phyloP scores from a whole-genome alignment of 2,797 vertebrate genomes.

The Onychomys leucogaster region DNA sequence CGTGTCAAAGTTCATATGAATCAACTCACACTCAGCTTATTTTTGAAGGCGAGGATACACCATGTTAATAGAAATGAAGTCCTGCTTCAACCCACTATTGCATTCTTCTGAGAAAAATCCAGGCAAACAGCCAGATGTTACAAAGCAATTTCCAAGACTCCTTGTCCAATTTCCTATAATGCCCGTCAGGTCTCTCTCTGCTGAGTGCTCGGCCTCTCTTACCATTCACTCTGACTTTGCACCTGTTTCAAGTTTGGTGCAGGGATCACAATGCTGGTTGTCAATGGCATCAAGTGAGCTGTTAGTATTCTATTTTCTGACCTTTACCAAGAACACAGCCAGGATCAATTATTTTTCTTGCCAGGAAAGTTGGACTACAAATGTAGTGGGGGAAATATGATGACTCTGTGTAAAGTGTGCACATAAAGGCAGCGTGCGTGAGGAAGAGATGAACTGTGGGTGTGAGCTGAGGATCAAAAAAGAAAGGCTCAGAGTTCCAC shows the following conservation, averaged over 20 bases:
- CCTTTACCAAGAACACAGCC: slow-evolving; percentile 77
- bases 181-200: not conserved
- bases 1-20: slow-evolving; percentile 5
- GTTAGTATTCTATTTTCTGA: slow-evolving; percentile 68
- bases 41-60: not conserved
- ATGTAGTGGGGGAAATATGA: not conserved
- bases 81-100: slow-evolving; percentile 19
- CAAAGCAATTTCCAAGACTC: slow-evolving; percentile 30
- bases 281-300: slow-evolving; percentile 65
- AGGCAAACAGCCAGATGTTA: slow-evolving; percentile 35
- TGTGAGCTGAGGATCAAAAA: no score
- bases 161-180: not conserved
- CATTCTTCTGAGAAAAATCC: slow-evolving; percentile 39
- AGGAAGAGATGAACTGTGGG: not conserved
- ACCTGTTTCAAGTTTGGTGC: slow-evolving; percentile 42
- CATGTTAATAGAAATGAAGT: not conserved
- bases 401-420: not conserved
- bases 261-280: not conserved
- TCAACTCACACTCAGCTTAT: not conserved
- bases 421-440: not conserved
- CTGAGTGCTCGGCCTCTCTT: not conserved
- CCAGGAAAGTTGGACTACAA: slow-evolving; percentile 39
- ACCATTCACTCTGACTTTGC: slow-evolving; percentile 19
- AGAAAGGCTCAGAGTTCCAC: not conserved
- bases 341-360: slow-evolving; percentile 79